phyloP scores from a whole-genome alignment of 1,140 invertebrate species.

The Arctopsyche grandis region DNA sequence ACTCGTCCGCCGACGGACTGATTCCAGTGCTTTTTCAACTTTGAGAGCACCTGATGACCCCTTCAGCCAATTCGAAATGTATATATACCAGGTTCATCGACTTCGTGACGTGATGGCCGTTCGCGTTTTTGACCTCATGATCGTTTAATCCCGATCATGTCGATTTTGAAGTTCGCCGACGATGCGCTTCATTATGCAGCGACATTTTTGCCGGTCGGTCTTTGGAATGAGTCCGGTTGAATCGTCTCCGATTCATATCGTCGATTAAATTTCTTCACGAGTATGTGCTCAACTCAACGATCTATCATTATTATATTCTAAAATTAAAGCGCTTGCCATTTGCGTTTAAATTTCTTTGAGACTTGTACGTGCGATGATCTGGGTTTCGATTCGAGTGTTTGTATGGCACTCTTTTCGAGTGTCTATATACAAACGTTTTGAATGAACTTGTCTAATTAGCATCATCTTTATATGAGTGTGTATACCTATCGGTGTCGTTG shows the following conservation, averaged over 20 bases:
- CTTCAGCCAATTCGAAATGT: background rate
- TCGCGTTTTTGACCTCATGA: constrained; percentile 7
- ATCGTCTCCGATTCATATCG: no score
- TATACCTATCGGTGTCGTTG: no score
- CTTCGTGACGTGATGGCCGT: background rate
- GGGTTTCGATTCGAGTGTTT: background rate
- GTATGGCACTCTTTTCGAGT: background rate
- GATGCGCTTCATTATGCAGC: no score
- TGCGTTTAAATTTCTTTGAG: no score
- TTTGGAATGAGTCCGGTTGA: no score
- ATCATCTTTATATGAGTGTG: background rate
- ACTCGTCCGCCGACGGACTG: background rate
- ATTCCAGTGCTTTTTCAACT: no score
- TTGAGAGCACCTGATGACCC: background rate
- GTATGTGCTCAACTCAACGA: no score
- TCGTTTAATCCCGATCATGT: background rate
- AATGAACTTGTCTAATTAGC: constrained; percentile 12
- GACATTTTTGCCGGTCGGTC: background rate
- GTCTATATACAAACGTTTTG: constrained; percentile 10
- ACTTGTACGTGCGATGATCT: background rate
- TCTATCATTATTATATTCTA: no score
- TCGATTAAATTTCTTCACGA: no score
- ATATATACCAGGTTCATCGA: background rate
- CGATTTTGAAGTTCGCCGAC: background rate
- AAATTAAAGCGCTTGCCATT: no score